Base-by-base conservation (phyloP, 2,113 vertebrate genomes). In the Argyrosomus japonicus region DNA sequence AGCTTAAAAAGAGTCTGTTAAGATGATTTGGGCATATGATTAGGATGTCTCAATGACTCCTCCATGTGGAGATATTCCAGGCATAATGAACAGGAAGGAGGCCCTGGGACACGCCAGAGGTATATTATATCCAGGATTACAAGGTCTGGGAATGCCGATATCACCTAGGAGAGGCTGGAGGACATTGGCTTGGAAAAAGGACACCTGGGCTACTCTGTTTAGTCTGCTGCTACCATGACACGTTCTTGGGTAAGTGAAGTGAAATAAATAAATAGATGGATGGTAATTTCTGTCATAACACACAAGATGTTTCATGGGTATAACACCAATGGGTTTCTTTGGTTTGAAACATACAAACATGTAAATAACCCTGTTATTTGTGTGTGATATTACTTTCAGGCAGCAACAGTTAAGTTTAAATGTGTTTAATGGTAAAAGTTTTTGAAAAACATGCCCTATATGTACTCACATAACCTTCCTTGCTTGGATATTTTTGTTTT, bases 61-160 rank as follows among this genome's bases (percentile, higher is more conserved):
- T 78, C 48, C 27, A 32, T 61, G 60, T 70, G 65, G 65, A 88
- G 29, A 82, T 75, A 75, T 81, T 80, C 61, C 48, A 73, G 73
- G 19, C 23, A n/a, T 68, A 84, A 11, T 74, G 77, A 85, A 64
- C 63, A 81, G 61, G 61, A 56, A 53, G 48, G 62, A 61, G 21
- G 68, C 57, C 47, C 25, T 23, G 29, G 58, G 78, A 60, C 32
- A 48, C 12, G 1, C 36, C 48, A 32, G 61, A 27, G 61, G 47
- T 79, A 50, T 83, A 69, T 53, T 83, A 17, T 54, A 85, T 81
- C 74, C n/a, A 17, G 63, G 69, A 73, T 78, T 71, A 54, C 13
- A 61, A 50, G n/a, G 32, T 75, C 60, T 79, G 68, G 64, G 61
- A 74, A 61, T 75, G 58, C 12, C 14, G 50, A 76, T 83, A 70